Evolutionary conservation across 2,888 invertebrate genomes (phyloP).

Genomic region (Hyalella azteca): DNA sequence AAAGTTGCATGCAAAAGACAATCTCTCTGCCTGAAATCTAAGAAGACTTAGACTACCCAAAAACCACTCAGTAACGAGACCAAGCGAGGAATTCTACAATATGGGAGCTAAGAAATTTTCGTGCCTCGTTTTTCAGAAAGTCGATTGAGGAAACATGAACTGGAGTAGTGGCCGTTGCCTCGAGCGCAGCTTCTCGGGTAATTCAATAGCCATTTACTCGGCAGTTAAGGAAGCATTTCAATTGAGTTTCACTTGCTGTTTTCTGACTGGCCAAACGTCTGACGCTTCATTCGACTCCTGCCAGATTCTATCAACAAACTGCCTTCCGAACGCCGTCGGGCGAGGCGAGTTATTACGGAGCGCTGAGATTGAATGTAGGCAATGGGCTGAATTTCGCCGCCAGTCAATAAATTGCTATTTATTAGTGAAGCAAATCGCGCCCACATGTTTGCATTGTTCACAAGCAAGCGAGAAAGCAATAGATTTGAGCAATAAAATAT

Average conservation of each 20-base stretch:
- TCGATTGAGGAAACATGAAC: not conserved
- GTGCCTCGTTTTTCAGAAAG: not conserved
- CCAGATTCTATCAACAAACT: slow-evolving; percentile 9
- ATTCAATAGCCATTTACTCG: slow-evolving; percentile 19
- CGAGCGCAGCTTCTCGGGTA: slow-evolving; percentile 5
- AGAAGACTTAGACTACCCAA: too few relatives aligned
- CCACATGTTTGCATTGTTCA: too few relatives aligned
- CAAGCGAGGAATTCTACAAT: too few relatives aligned
- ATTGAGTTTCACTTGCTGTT: slow-evolving; percentile 22
- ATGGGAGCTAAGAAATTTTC: too few relatives aligned
- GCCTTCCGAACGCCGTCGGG: not conserved
- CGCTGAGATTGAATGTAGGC: not conserved
- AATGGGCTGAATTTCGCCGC: too few relatives aligned
- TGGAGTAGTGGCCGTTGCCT: not conserved
- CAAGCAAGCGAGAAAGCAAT: too few relatives aligned
- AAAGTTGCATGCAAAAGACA: too few relatives aligned
- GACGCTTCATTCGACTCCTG: slow-evolving; percentile 27
- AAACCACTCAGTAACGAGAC: too few relatives aligned
- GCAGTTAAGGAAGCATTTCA: not conserved
- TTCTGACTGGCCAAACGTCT: slow-evolving; percentile 14
- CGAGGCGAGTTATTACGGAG: slow-evolving; percentile 2
- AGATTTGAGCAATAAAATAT: too few relatives aligned
- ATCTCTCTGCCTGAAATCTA: too few relatives aligned
- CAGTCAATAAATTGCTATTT: too few relatives aligned
- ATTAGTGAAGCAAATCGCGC: too few relatives aligned